Evolutionary conservation across 2,888 invertebrate species (phyloP), one percentile per base, ranked within the genome.

Genomic region (Volucella zonaria): DNA sequence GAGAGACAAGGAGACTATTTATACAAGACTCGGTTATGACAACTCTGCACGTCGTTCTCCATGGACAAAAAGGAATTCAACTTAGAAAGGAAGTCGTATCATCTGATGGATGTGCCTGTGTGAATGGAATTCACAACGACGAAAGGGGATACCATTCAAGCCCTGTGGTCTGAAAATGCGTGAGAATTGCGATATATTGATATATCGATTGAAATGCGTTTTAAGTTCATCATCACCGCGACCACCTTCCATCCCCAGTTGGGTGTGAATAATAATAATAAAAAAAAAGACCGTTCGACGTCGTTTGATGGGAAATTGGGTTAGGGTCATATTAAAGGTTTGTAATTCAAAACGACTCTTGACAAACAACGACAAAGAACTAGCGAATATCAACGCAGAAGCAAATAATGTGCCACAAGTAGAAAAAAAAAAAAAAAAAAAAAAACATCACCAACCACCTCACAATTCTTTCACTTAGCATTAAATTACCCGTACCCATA

Each of bases 311-410:
- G 31, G 71, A 74, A 85, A 81, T 73, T 85, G 77, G 85, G 85
- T 85, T 85, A 85, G 76, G 85, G 85, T 85, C 85, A 85, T 67
- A 83, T 74, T 75, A 52, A 78, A 78, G 70, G 70, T 79, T 83
- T 62, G 83, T 76, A 82, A 83, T 75, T 66, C 52, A 59, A 83
- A 61, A 83, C 83, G 79, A 79, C 77, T 61, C 71, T 43, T 77
- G 59, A 70, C 64, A 31, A 64, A 11, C n/a, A 23, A 4, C 15
- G 38, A 15, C 52, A 59, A 54, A 70, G 76, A 82, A 77, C 18
- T 47, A 82, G 15, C 76, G 23, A 73, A 73, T 73, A 79, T 79
- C 66, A 45, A 40, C 49, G 68, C 43, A 73, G 56, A 74, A 74
- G 15, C 15, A 62, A 74, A 66, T n/a, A 38, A 42, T 15, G 18